Evolutionary conservation across 2,113 vertebrate species (phyloP), one percentile per base, ranked within the genome.

Genomic region (Pangasianodon gigas): DNA sequence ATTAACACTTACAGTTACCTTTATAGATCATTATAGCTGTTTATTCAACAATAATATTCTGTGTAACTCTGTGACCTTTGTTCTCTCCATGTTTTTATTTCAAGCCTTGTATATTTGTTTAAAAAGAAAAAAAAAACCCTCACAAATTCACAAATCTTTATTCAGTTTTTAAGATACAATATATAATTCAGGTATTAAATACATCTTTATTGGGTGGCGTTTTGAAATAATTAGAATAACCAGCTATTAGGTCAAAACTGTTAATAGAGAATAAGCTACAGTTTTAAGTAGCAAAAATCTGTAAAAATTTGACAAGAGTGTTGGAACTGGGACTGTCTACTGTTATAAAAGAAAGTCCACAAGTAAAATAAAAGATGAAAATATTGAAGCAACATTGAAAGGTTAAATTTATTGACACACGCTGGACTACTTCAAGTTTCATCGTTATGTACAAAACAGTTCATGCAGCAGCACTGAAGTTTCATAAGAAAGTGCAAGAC

Each of bases 381-480:
- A 46, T 65, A 65, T 41, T 85, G 75, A 74, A 41, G 89, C 86
- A 93, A 21, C 91, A 79, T 90, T 86, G 60, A 77, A 81, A 89
- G 81, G 90, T 93, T 51, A 92, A 41, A 89, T 93, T 96, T 91
- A 91, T 95, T 93, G 93, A 93, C 93, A 89, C 93, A 94, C 92
- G 93, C 60, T 62, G 24, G 54, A 93, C 81, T 85, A 89, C 24
- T 94, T 94, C 91, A 94, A 93, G 91, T 91, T 93, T 89, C 51
- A 84, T 92, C 89, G 81, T 92, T 91, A 92, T 92, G 81, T 96
- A 96, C 95, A 95, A 96, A 96, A 90, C 62, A 89, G 32, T 81
- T 92, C 96, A 96, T 97, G 95, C 96, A 94, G 95, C 96, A 94
- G 95, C 95, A 95, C 74, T 84, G 69, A 85, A 52, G 84, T 96